phyloP scores from a whole-genome alignment of 2,888 invertebrate genomes.

The Sylvicola cinctus region DNA sequence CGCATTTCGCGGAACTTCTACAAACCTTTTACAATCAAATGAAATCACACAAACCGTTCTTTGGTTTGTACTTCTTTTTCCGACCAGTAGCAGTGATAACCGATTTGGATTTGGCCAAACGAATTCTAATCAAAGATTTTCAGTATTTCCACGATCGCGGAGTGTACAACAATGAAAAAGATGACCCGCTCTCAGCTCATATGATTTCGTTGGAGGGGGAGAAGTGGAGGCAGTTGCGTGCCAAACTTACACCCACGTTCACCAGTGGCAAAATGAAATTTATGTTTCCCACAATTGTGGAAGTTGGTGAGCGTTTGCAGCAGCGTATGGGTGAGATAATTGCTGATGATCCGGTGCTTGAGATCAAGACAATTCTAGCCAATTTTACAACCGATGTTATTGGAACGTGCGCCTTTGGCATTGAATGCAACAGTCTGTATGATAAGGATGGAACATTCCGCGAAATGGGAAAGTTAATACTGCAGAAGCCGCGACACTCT shows the following conservation, averaged over 20 bases:
- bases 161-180: constrained; percentile 14
- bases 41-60: constrained; percentile 12
- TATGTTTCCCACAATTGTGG: constrained; percentile 1
- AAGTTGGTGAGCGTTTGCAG: constrained; percentile 2
- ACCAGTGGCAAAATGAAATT: constrained; percentile 12
- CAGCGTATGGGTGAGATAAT: constrained; percentile 8
- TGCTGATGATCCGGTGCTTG: constrained; percentile 9
- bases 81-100: constrained; percentile 11
- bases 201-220: constrained; percentile 22
- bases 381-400: constrained; percentile 24
- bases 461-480: constrained; percentile 7
- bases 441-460: constrained; percentile 14
- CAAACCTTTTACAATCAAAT: constrained; percentile 14
- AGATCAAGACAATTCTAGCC: constrained; percentile 17
- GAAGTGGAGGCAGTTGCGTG: constrained; percentile 20
- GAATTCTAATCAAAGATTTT: constrained; percentile 13
- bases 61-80: constrained; percentile 15
- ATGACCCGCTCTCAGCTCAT: constrained; percentile 23
- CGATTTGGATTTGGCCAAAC: constrained; percentile 10
- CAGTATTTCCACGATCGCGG: constrained; percentile 16
- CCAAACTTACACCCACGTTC: constrained; percentile 15
- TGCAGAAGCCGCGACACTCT: background rate
- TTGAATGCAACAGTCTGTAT: constrained; percentile 17
- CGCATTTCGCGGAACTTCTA: constrained; percentile 11
- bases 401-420: constrained; percentile 19